phyloP scores from a whole-genome alignment of 1,140 invertebrate genomes.

The Neuroterus valhalla region DNA sequence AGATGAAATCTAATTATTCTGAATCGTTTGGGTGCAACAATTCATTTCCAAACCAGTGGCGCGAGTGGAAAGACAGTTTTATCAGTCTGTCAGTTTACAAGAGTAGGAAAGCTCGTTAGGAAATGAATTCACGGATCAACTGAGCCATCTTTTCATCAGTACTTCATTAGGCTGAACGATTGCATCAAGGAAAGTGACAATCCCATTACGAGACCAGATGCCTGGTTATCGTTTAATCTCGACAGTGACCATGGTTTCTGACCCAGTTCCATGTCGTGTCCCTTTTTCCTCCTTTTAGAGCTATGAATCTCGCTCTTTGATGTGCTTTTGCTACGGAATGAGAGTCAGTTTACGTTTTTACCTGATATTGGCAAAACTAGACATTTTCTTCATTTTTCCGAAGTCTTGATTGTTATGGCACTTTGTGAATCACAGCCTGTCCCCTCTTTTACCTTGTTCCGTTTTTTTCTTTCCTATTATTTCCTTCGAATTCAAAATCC shows the following conservation, averaged over 20 bases:
- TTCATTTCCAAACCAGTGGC: neutral
- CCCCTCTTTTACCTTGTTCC: too few species aligned
- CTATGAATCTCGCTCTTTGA: neutral
- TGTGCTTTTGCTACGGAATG: too few species aligned
- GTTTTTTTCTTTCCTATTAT: too few species aligned
- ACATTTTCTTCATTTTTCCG: too few species aligned
- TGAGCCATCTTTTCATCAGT: constrained; percentile 51
- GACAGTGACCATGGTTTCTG: constrained; percentile 22
- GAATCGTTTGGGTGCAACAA: neutral
- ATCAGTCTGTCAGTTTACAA: neutral
- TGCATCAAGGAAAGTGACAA: constrained; percentile 48
- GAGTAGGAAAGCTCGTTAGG: constrained; percentile 39
- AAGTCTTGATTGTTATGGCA: too few species aligned
- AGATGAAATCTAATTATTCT: neutral
- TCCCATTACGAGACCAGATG: constrained; percentile 45
- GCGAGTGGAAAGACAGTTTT: neutral
- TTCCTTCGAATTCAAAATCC: too few species aligned
- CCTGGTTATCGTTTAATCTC: constrained; percentile 47
- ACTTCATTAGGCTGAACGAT: constrained; percentile 50
- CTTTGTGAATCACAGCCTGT: too few species aligned
- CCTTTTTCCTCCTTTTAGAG: constrained; percentile 35
- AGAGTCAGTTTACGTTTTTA: too few species aligned
- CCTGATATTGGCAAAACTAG: too few species aligned
- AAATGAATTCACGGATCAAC: constrained; percentile 35
- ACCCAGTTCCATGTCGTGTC: constrained; percentile 18